Percentiles rank a stretch among this genome's conserved stretches.
Evolutionary conservation across 2,888 invertebrate species (phyloP).

Genomic region (Cephus pygmeus): DNA sequence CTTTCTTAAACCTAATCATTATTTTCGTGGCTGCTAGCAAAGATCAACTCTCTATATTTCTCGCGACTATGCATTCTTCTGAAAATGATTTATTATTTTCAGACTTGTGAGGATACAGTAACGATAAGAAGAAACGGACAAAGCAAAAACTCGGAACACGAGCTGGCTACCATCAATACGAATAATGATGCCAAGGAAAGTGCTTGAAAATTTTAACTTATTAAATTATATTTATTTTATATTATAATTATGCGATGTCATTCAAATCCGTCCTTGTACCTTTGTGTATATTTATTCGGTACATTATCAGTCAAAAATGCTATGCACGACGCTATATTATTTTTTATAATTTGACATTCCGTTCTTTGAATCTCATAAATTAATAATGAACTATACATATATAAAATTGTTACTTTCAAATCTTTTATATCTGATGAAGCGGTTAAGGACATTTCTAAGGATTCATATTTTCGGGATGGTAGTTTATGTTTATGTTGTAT

Average conservation of each 20-base stretch:
- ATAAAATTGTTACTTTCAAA: background rate
- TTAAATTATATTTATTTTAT: slow-evolving; percentile 46
- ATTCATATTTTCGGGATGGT: background rate
- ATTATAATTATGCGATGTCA: slow-evolving; percentile 32
- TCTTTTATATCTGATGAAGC: background rate
- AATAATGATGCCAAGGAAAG: slow-evolving; percentile 51
- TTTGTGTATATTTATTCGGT: slow-evolving; percentile 12
- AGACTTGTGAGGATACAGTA: slow-evolving; percentile 63
- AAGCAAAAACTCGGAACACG: slow-evolving; percentile 53
- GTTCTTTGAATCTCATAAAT: too few relatives aligned
- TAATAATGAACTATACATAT: background rate
- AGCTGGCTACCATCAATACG: slow-evolving; percentile 56
- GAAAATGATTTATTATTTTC: slow-evolving; percentile 27
- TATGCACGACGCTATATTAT: background rate
- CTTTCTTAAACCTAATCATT: background rate
- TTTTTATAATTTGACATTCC: too few relatives aligned
- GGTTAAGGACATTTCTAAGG: background rate
- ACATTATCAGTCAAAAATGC: background rate
- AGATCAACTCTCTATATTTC: background rate
- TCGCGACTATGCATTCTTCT: background rate
- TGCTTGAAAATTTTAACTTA: slow-evolving; percentile 48
- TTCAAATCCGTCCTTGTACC: slow-evolving; percentile 40
- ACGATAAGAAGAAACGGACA: slow-evolving; percentile 52
- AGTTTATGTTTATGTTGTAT: slow-evolving; percentile 45
- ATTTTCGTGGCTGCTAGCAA: background rate